Evolutionary conservation across 2,113 vertebrate species (phyloP).

Genomic region (Anhinga anhinga): DNA sequence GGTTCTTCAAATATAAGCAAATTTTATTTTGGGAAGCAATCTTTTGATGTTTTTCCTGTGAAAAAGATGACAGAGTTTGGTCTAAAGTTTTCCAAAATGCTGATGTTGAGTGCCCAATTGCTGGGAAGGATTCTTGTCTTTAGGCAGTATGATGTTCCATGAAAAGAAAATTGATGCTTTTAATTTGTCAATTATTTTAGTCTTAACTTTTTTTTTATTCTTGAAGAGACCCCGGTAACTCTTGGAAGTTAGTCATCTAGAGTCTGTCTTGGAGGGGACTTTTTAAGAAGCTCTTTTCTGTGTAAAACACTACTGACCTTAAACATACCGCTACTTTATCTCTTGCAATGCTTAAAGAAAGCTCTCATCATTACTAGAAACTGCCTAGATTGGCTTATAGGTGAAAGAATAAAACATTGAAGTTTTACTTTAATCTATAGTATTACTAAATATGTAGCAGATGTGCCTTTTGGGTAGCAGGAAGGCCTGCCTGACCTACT

Average conservation of each 20-base stretch:
- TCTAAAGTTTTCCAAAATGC: background rate
- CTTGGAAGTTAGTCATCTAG: background rate
- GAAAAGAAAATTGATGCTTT: background rate
- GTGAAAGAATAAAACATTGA: background rate
- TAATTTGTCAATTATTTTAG: background rate
- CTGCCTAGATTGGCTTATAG: background rate
- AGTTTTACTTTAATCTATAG: background rate
- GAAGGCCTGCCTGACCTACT: background rate
- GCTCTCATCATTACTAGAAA: background rate
- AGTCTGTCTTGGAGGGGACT: background rate
- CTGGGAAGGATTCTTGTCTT: background rate
- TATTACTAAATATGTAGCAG: background rate
- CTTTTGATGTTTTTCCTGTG: background rate
- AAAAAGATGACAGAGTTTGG: background rate
- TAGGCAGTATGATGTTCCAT: background rate
- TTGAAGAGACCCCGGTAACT: background rate
- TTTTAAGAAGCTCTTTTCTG: background rate
- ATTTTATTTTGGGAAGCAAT: background rate
- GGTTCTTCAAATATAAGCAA: background rate
- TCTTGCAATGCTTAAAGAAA: background rate
- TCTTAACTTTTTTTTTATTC: background rate
- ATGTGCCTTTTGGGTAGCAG: background rate
- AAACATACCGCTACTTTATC: background rate
- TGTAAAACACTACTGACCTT: background rate
- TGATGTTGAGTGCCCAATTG: background rate